Evolutionary conservation across 2,797 vertebrate genomes (phyloP).

Genomic region (Hippoglossus hippoglossus): DNA sequence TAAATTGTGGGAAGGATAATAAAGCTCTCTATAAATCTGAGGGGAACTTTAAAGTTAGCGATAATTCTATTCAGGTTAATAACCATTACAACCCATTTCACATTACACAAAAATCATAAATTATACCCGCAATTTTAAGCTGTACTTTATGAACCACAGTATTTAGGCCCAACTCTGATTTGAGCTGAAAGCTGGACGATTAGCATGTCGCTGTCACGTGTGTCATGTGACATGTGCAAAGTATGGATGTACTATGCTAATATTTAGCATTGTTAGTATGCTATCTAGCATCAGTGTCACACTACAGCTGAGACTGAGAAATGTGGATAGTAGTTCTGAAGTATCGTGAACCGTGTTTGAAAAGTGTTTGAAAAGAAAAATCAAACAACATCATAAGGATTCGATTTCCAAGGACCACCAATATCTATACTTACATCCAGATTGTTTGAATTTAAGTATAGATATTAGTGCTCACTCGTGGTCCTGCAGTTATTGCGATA

Average conservation of each 20-base stretch:
- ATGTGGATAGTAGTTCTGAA: background rate
- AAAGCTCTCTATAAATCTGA: background rate
- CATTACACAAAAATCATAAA: background rate
- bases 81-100: background rate
- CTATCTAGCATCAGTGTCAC: background rate
- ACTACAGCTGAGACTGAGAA: background rate
- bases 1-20: background rate
- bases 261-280: slow-evolving; percentile 1
- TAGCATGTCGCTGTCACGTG: background rate
- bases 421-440: too few species aligned
- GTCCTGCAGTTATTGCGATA: too few species aligned
- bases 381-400: background rate
- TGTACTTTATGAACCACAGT: background rate
- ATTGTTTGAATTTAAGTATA: too few species aligned
- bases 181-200: too few species aligned
- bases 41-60: too few species aligned
- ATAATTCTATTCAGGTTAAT: background rate
- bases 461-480: too few species aligned
- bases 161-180: background rate
- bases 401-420: background rate
- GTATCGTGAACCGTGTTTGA: background rate
- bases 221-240: too few species aligned
- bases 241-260: background rate
- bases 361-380: background rate
- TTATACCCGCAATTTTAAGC: background rate